Evolutionary conservation across 2,113 vertebrate species (phyloP).

Genomic region (Polypterus bichir): DNA sequence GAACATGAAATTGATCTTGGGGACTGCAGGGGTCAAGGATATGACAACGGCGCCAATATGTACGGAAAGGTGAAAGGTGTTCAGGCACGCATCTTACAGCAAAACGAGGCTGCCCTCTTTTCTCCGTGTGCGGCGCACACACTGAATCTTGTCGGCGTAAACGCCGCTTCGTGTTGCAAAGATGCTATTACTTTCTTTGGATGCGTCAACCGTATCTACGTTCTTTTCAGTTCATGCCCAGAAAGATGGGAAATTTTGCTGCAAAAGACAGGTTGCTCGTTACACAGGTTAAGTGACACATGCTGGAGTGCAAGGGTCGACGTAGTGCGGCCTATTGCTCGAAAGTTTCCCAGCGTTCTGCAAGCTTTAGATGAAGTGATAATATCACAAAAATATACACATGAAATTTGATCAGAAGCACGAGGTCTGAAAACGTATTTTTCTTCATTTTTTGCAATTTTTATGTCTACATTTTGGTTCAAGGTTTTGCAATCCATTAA

Average conservation of each 20-base stretch:
- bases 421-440: slow-evolving; percentile 16
- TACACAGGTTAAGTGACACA: slow-evolving; percentile 13
- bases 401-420: slow-evolving; percentile 14
- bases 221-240: slow-evolving; percentile 15
- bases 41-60: slow-evolving; percentile 21
- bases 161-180: slow-evolving; percentile 12
- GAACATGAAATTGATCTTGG: slow-evolving; percentile 11
- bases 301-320: slow-evolving; percentile 11
- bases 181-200: slow-evolving; percentile 17
- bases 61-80: slow-evolving; percentile 17
- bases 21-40: slow-evolving; percentile 15
- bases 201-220: slow-evolving; percentile 12
- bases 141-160: slow-evolving; percentile 13
- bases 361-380: slow-evolving; percentile 11
- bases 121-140: slow-evolving; percentile 15
- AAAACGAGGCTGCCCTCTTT: slow-evolving; percentile 12
- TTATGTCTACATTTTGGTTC: slow-evolving; percentile 12
- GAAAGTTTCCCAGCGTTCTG: slow-evolving; percentile 15
- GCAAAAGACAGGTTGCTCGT: slow-evolving; percentile 14
- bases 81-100: slow-evolving; percentile 12
- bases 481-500: slow-evolving; percentile 19
- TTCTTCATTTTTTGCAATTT: slow-evolving; percentile 17
- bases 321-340: slow-evolving; percentile 15
- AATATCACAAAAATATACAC: slow-evolving; percentile 11
- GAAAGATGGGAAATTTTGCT: slow-evolving; percentile 15